phyloP scores from a whole-genome alignment of 2,113 vertebrate genomes.

The Ailuropoda melanoleuca region DNA sequence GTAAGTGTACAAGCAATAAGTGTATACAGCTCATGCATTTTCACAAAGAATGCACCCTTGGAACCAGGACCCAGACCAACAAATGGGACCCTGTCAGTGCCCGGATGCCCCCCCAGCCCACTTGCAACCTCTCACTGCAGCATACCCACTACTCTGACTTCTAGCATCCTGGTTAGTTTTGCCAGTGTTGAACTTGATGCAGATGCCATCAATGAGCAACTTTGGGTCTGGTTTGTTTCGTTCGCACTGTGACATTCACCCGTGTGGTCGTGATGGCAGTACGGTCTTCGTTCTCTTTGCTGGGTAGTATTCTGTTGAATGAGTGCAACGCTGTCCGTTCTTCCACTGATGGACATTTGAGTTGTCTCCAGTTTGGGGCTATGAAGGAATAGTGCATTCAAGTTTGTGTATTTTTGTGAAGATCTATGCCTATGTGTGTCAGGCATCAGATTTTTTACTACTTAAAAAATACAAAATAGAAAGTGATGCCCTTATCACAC shows the following conservation, averaged over 20 bases:
- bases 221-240: background rate
- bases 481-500: background rate
- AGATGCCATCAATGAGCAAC: background rate
- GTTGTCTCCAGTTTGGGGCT: background rate
- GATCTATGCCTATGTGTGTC: background rate
- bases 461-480: background rate
- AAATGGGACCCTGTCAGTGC: background rate
- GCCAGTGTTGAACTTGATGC: background rate
- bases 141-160: accelerated
- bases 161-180: background rate
- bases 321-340: accelerated
- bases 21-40: background rate
- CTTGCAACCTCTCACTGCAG: background rate
- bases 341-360: accelerated
- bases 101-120: background rate
- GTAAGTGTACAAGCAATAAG: background rate
- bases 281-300: background rate
- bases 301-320: background rate
- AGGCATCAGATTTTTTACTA: background rate
- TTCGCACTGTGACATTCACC: background rate
- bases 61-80: background rate
- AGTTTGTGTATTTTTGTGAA: background rate
- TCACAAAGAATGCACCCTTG: background rate
- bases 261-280: accelerated
- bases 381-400: background rate